Evolutionary conservation across 2,888 invertebrate species (phyloP).

Genomic region (Stomorhina lunata): DNA sequence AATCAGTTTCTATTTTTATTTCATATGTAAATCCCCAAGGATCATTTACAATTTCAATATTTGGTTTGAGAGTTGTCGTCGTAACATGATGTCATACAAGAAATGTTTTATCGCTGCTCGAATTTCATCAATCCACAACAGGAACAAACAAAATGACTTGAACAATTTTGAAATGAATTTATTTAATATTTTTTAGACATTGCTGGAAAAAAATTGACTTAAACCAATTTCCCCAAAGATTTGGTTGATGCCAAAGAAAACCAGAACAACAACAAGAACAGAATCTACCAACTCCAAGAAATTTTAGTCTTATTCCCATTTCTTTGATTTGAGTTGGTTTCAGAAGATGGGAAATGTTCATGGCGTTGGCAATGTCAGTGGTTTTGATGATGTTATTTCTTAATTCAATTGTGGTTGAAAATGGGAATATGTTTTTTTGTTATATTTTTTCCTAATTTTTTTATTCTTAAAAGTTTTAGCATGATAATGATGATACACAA

Average conservation of each 20-base stretch:
- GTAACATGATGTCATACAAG: conserved; percentile 20
- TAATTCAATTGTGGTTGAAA: conserved; percentile 53
- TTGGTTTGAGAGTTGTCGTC: conserved; percentile 27
- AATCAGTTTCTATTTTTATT: conserved; percentile 33
- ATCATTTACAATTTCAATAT: conserved; percentile 42
- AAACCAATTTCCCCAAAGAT: conserved; percentile 58
- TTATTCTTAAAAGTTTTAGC: conserved; percentile 32
- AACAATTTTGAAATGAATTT: conserved; percentile 11
- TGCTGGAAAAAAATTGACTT: conserved; percentile 36
- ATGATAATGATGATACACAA: conserved; percentile 28
- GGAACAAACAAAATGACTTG: neutral
- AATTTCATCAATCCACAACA: conserved; percentile 46
- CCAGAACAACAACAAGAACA: neutral
- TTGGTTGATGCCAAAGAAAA: conserved; percentile 4
- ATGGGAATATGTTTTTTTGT: conserved; percentile 21
- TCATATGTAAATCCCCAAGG: conserved; percentile 42
- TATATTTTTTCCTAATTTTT: neutral
- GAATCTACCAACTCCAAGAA: neutral
- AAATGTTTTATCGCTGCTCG: conserved; percentile 31
- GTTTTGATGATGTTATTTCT: conserved; percentile 36
- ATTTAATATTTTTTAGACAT: neutral
- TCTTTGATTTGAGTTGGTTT: conserved; percentile 34
- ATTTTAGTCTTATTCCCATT: conserved; percentile 12
- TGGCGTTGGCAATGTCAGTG: conserved; percentile 8
- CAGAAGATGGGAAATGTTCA: conserved; percentile 4